Percentiles rank a stretch among this genome's conserved stretches.
These are phyloP conservation scores for Microdon myrmicae DNA, from an alignment of 2,888 invertebrate genomes.

Conservation along the genomic window DNA sequence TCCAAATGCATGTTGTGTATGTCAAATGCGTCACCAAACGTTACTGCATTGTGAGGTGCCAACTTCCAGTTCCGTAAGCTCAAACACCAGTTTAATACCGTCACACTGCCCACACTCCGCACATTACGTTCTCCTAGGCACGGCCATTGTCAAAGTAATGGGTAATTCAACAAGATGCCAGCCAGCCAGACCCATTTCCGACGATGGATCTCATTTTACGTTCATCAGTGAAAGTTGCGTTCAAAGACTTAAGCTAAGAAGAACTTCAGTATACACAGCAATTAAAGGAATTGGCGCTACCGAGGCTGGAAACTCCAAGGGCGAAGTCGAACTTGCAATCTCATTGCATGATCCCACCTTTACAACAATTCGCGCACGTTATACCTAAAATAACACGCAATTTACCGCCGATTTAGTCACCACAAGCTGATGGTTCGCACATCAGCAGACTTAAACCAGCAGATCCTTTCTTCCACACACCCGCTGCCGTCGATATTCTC, in stretches of 20 bases:
- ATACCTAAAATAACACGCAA: conserved; percentile 34
- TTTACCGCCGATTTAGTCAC: conserved; percentile 15
- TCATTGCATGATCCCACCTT: background rate
- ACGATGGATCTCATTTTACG: conserved; percentile 23
- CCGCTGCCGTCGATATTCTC: conserved; percentile 20
- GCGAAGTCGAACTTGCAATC: conserved; percentile 15
- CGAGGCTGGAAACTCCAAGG: conserved; percentile 9
- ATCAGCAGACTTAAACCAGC: conserved; percentile 27
- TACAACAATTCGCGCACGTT: conserved; percentile 15
- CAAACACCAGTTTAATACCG: background rate
- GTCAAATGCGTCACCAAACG: conserved; percentile 9
- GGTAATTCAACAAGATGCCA: conserved; percentile 1
- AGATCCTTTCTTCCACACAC: conserved; percentile 23
- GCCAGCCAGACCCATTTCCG: conserved; percentile 14
- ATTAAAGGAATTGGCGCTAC: conserved; percentile 31
- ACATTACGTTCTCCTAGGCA: conserved; percentile 11
- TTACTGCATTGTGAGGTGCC: background rate
- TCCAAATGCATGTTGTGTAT: background rate
- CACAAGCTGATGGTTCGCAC: conserved; percentile 17
- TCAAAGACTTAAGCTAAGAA: conserved; percentile 20
- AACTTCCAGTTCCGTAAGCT: background rate
- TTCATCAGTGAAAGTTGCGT: conserved; percentile 31
- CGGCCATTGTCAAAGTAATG: conserved; percentile 8
- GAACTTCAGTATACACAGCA: conserved; percentile 5
- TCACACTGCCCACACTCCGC: background rate